Evolutionary conservation across 2,888 invertebrate genomes (phyloP).

Genomic region (Caenorhabditis panamensis): DNA sequence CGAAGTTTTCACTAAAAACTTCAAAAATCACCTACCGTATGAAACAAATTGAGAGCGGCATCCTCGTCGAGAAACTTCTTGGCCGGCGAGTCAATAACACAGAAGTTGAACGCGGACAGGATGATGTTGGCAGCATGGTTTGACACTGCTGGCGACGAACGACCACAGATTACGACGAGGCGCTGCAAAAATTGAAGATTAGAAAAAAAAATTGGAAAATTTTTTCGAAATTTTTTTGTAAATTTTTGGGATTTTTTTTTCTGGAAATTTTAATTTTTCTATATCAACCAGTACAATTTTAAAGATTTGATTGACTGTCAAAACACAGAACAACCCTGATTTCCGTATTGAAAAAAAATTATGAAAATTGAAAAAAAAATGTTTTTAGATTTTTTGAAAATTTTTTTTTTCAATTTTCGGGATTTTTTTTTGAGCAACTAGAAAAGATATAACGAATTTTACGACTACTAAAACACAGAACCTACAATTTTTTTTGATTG

Average conservation of each 20-base stretch:
- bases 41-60: conserved; percentile 36
- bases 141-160: conserved; percentile 35
- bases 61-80: conserved; percentile 56
- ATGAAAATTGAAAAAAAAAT: too few species aligned
- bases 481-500: too few species aligned
- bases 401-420: background rate
- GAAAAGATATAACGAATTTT: too few species aligned
- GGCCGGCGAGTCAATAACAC: conserved; percentile 24
- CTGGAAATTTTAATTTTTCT: background rate
- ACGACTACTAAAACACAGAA: too few species aligned
- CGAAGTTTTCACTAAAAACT: too few species aligned
- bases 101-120: conserved; percentile 49
- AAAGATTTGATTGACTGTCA: too few species aligned
- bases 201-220: too few species aligned
- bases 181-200: conserved; percentile 62
- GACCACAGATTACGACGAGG: conserved; percentile 60
- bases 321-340: too few species aligned
- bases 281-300: too few species aligned
- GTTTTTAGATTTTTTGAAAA: too few species aligned
- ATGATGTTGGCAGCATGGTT: conserved; percentile 58
- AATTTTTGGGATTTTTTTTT: background rate
- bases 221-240: background rate
- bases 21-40: conserved; percentile 18
- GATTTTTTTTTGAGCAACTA: background rate
- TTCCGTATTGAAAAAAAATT: background rate